phyloP scores from a whole-genome alignment of 1,140 invertebrate genomes.

The Mesaphorura yosii region DNA sequence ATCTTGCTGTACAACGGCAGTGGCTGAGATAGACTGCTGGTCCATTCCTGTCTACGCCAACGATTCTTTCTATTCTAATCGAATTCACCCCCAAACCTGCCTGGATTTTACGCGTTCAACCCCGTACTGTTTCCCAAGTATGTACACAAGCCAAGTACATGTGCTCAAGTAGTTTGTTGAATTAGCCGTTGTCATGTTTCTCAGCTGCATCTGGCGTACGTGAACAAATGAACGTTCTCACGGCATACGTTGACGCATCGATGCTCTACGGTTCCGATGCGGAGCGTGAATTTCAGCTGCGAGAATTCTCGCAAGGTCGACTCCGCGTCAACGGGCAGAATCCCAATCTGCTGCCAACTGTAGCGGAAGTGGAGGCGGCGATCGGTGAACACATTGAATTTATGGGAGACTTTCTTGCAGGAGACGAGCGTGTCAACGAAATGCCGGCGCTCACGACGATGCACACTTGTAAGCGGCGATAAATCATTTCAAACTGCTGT shows the following conservation, averaged over 20 bases:
- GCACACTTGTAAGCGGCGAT: constrained; percentile 20
- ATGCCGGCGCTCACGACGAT: constrained; percentile 27
- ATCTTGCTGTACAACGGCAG: constrained; percentile 44
- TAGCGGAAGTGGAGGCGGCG: constrained; percentile 9
- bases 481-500: too few relatives aligned
- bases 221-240: constrained; percentile 94
- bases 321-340: constrained; percentile 7
- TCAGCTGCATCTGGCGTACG: constrained; percentile 36
- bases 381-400: constrained; percentile 11
- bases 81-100: constrained; percentile 52
- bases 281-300: constrained; percentile 62
- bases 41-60: constrained; percentile 74
- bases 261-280: constrained; percentile 87
- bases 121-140: constrained; percentile 29
- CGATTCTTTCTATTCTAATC: constrained; percentile 67
- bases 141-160: not conserved
- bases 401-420: constrained; percentile 28
- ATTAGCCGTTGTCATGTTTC: not conserved
- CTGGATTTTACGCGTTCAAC: constrained; percentile 71
- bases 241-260: constrained; percentile 89
- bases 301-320: constrained; percentile 48
- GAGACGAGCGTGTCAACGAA: constrained; percentile 28
- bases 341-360: constrained; percentile 16
- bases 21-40: constrained; percentile 55
- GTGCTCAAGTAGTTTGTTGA: not conserved